Base-by-base conservation (phyloP, 2,888 invertebrate species). In the Asteroscopus sphinx region DNA sequence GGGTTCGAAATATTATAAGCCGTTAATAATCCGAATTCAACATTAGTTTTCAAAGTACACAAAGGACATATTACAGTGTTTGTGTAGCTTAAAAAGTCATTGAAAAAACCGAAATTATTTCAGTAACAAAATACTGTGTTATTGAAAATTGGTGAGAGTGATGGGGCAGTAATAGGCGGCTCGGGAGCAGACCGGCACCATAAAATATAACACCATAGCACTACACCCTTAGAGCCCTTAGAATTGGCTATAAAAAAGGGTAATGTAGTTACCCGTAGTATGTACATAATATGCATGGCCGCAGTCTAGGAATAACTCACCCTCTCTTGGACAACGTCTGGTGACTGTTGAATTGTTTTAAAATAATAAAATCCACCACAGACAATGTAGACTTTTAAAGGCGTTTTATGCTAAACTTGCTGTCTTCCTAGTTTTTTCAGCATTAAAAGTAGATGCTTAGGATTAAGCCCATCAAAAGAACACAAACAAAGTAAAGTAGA, bases 131-230 rank as follows among this genome's bases (percentile, higher is more conserved):
- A 35, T 8, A 15, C 21, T 35, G 37, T 30, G 5, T 12, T 35
- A 47, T 46, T 47, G n/a, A 64, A 54, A 47, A 26, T 32, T 35
- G 17, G 3, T 21, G 8, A 47, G 40, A 35, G 6, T 40, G 15
- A 64, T 48, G 25, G 6, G 13, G 54, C 16, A 39, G 25, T 68
- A 68, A 40, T 48, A 45, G 35, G 16, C 28, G 32, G 25, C 44
- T 37, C 28, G 13, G 26, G 26, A 37, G 28, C 21, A 68, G 36
- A 46, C 35, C 30, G 26, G 21, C 9, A 13, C 21, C 32, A 45
- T 69, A 69, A 69, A 65, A 69, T 45, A 48, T 48, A 65, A 65
- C 28, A 45, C 44, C 47, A 45, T 48, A 13, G n/a, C 57, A 41
- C 44, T 45, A 55, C 32, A 69, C 65, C 69, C 65, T 64, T 47